Conservation (phyloP, 2,797 vertebrate genomes). For the Euthynnus affinis region DNA sequence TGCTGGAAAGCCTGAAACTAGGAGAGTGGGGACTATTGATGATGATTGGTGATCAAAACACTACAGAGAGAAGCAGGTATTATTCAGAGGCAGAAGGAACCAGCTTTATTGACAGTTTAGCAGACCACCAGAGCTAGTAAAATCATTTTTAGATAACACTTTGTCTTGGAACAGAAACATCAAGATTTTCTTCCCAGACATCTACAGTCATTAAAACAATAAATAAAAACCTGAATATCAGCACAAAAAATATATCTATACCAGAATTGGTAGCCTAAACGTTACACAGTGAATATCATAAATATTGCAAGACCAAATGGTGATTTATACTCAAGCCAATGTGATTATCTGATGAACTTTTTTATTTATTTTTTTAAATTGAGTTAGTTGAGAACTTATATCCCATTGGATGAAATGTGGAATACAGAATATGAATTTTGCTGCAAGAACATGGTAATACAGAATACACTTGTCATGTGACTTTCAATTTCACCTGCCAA, state of each 20-base stretch:
- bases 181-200: conserved; percentile 1
- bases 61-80: background rate
- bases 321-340: background rate
- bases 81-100: conserved; percentile 7
- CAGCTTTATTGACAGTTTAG: conserved; percentile 41
- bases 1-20: background rate
- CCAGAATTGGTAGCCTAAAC: background rate
- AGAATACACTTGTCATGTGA: background rate
- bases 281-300: background rate
- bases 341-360: background rate
- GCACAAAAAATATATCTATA: background rate
- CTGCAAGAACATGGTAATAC: background rate
- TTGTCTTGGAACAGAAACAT: conserved; percentile 9
- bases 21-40: no score
- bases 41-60: background rate
- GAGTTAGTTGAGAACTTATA: background rate
- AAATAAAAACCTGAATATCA: conserved; percentile 36
- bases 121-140: conserved; percentile 23
- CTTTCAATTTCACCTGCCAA: background rate
- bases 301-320: background rate
- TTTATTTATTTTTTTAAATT: no score
- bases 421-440: background rate
- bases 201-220: conserved; percentile 40
- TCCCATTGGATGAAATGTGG: background rate
- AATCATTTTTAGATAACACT: conserved; percentile 15